phyloP scores from a whole-genome alignment of 2,888 invertebrate genomes.

The Thereva nobilitata region DNA sequence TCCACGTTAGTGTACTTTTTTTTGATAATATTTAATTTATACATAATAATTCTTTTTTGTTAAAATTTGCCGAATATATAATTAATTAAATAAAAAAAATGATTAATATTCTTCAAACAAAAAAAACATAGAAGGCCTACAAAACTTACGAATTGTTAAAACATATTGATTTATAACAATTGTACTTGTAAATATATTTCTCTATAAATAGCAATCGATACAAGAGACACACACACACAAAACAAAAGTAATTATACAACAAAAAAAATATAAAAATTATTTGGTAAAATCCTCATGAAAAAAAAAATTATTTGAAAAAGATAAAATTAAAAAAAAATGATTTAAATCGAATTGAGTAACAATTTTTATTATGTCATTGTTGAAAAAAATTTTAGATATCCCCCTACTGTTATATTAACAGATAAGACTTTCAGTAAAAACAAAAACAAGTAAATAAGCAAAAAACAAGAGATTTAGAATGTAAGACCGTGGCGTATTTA shows the following conservation, averaged over 20 bases:
- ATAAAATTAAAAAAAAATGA: constrained; percentile 8
- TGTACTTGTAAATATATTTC: not conserved
- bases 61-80: no score
- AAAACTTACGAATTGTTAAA: constrained; percentile 39
- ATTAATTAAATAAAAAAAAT: no score
- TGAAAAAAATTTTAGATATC: constrained; percentile 27
- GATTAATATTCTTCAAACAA: no score
- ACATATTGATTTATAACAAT: not conserved
- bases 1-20: no score
- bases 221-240: no score
- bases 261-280: no score
- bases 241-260: no score
- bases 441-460: no score
- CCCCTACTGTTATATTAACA: constrained; percentile 40
- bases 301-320: not conserved
- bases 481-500: constrained; percentile 37
- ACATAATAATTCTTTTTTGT: no score
- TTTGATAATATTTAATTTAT: no score
- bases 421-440: constrained; percentile 35
- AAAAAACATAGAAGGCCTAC: constrained; percentile 38
- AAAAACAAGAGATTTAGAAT: constrained; percentile 25
- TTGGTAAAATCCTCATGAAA: not conserved
- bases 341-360: constrained; percentile 23
- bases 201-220: not conserved
- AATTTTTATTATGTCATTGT: constrained; percentile 25